phyloP scores from a whole-genome alignment of 2,888 invertebrate species.

The Synergus gifuensis region DNA sequence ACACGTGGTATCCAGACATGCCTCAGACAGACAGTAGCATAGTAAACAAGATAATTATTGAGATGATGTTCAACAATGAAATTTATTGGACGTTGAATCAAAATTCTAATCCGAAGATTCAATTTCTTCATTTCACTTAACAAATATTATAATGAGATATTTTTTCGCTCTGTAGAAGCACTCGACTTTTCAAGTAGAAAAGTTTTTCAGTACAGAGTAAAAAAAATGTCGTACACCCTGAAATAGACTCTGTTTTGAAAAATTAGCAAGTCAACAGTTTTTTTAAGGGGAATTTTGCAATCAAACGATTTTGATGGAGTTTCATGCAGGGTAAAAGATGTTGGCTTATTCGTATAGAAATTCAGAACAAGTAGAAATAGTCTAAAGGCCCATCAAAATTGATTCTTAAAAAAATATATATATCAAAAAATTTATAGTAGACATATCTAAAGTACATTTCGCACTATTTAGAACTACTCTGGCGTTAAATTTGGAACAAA shows the following conservation, averaged over 20 bases:
- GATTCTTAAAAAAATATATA: background rate
- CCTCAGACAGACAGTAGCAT: background rate
- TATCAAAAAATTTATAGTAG: background rate
- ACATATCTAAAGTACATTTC: background rate
- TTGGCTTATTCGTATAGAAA: no score
- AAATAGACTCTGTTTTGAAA: no score
- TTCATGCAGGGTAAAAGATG: background rate
- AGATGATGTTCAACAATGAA: background rate
- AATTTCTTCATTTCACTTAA: no score
- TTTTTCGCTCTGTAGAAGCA: no score
- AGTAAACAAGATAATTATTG: conserved; percentile 5
- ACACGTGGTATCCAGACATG: background rate
- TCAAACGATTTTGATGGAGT: background rate
- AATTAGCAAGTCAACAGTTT: no score
- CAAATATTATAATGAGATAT: no score
- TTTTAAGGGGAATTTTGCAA: no score
- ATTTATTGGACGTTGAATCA: background rate
- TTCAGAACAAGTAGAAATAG: no score
- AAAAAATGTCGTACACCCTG: no score
- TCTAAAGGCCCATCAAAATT: background rate
- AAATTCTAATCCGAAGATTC: background rate
- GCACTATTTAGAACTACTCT: background rate
- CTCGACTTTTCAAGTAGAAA: no score
- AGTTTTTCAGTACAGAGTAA: no score
- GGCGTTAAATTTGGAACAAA: background rate